These are phyloP conservation scores for Aulostomus chinensis DNA, from an alignment of 2,797 vertebrate species.

Conservation along the genomic window DNA sequence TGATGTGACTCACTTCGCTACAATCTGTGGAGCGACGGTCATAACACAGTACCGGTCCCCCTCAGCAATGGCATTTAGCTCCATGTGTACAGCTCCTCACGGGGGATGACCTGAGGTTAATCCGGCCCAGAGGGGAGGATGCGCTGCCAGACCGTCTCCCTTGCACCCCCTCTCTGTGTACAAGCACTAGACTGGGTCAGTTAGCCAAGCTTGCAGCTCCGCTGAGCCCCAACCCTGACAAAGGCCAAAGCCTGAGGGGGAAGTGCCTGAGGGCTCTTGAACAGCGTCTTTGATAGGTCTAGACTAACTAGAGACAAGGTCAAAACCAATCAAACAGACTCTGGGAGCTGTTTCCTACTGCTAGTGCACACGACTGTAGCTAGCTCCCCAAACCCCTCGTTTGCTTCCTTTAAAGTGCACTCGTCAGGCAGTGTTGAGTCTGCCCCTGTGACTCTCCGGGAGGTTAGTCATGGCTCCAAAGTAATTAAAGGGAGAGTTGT, in stretches of 20 bases:
- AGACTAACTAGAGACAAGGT: conserved; percentile 76
- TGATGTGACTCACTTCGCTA: conserved; percentile 26
- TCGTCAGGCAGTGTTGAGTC: conserved; percentile 70
- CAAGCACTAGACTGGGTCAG: conserved; percentile 61
- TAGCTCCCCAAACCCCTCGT: conserved; percentile 71
- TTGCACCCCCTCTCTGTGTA: conserved; percentile 36
- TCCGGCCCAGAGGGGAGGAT: conserved; percentile 77
- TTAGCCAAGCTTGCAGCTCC: conserved; percentile 55
- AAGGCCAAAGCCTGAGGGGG: conserved; percentile 67
- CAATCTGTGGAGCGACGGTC: conserved; percentile 38
- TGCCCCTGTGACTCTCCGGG: conserved; percentile 68
- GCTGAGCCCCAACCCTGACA: conserved; percentile 63
- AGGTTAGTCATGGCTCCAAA: conserved; percentile 80
- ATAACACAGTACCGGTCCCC: conserved; percentile 58
- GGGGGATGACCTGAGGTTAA: conserved; percentile 78
- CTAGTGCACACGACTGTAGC: conserved; percentile 58
- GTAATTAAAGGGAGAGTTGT: conserved; percentile 83
- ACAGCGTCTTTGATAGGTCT: conserved; percentile 71
- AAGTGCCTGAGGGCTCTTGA: conserved; percentile 63
- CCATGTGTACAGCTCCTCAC: conserved; percentile 67
- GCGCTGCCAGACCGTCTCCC: conserved; percentile 53
- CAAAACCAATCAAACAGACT: conserved; percentile 75
- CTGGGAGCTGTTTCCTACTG: conserved; percentile 63
- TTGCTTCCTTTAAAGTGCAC: conserved; percentile 73
- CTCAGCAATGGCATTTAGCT: conserved; percentile 69